Conservation (phyloP, 2,113 vertebrate species). For the Theropithecus gelada region DNA sequence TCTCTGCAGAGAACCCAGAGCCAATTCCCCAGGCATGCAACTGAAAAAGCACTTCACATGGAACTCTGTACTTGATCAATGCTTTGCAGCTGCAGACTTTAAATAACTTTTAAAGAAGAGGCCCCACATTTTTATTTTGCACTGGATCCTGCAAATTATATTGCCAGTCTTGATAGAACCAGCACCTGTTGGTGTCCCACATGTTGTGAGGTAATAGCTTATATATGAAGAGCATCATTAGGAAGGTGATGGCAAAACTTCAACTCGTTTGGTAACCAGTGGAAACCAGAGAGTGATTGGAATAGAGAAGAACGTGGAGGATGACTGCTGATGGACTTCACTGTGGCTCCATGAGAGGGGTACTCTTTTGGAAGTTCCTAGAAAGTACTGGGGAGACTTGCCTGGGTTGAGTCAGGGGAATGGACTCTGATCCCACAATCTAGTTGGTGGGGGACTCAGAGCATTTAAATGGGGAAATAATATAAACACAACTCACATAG, state of each 20-base stretch:
- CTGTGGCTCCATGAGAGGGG: too few species aligned
- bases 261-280: too few species aligned
- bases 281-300: neutral
- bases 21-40: fast-evolving
- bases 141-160: neutral
- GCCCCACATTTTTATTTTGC: neutral
- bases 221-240: neutral
- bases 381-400: neutral
- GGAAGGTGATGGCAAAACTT: too few species aligned
- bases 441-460: neutral
- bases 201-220: neutral
- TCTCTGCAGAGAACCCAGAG: neutral
- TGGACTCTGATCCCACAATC: neutral
- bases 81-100: neutral
- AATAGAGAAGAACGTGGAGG: neutral
- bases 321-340: fast-evolving
- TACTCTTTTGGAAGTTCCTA: neutral
- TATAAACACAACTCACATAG: neutral
- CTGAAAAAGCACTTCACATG: fast-evolving
- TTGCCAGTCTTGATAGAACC: neutral
- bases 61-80: fast-evolving
- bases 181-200: neutral
- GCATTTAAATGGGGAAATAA: neutral
- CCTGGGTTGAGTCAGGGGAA: neutral
- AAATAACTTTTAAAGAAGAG: neutral